Evolutionary conservation across 2,797 vertebrate species (phyloP).

Genomic region (Lacerta viridis): DNA sequence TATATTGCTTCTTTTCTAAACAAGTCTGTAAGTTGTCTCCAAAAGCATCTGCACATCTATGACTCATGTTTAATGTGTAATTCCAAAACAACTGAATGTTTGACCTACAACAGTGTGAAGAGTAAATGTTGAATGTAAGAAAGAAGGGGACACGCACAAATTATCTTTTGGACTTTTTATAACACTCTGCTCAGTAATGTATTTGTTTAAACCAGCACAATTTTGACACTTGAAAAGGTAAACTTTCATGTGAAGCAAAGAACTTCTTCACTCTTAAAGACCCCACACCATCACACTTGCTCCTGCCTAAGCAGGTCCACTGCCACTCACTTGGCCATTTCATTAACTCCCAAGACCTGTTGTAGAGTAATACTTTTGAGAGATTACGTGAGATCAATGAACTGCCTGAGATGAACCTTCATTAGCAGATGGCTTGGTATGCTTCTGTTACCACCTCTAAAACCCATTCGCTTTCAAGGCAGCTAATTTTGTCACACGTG

Average conservation of each 20-base stretch:
- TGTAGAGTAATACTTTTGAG: constrained; percentile 17
- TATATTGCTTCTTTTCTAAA: neutral
- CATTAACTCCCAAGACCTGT: neutral
- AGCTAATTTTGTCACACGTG: constrained; percentile 65
- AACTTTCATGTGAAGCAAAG: neutral
- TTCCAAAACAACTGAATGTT: neutral
- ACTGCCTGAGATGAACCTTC: constrained; percentile 64
- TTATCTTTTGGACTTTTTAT: neutral
- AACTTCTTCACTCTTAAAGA: neutral
- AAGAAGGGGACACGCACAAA: neutral
- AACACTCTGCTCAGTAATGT: neutral
- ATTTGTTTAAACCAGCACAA: neutral
- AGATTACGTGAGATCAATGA: constrained; percentile 57
- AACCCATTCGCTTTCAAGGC: constrained; percentile 60
- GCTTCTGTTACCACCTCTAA: constrained; percentile 58
- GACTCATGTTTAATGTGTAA: neutral
- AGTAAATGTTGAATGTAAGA: neutral
- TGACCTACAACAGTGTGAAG: neutral
- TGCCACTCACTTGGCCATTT: neutral
- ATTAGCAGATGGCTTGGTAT: constrained; percentile 67
- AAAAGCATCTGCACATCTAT: neutral
- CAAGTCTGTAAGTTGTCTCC: neutral
- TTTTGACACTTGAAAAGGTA: neutral
- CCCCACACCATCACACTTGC: neutral
- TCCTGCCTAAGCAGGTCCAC: neutral